Percentiles rank a stretch among this genome's conserved stretches.
phyloP scores from a whole-genome alignment of 23 tunicate species.

The Aplidium turbinatum region DNA sequence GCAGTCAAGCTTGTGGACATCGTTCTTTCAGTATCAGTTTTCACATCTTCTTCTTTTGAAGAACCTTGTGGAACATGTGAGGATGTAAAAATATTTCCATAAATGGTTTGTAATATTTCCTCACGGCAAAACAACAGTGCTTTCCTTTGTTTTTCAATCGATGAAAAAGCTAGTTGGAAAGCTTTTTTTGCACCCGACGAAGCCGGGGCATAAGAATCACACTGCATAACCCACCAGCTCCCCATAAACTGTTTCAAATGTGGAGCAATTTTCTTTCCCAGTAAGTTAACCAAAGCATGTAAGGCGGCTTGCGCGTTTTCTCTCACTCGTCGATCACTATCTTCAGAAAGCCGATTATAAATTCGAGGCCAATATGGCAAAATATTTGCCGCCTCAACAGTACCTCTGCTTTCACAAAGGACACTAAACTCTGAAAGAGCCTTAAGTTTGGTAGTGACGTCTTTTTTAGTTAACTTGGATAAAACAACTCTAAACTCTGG shows the following conservation, averaged over 20 bases:
- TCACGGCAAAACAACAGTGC: slow-evolving; percentile 57
- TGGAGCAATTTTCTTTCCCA: slow-evolving; percentile 78
- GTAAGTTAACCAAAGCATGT: slow-evolving; percentile 19
- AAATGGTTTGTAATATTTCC: slow-evolving; percentile 55
- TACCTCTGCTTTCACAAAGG: slow-evolving; percentile 23
- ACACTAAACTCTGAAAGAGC: slow-evolving; percentile 59
- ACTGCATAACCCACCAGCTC: slow-evolving; percentile 73
- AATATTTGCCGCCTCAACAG: slow-evolving; percentile 14
- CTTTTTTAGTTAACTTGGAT: slow-evolving; percentile 77
- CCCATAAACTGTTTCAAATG: slow-evolving; percentile 75
- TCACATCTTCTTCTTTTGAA: slow-evolving; percentile 20
- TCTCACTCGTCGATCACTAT: slow-evolving; percentile 74
- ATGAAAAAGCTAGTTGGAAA: slow-evolving; percentile 60
- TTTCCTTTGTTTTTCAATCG: slow-evolving; percentile 51
- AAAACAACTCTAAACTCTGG: slow-evolving; percentile 68
- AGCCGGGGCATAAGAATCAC: slow-evolving; percentile 82
- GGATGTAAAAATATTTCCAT: slow-evolving; percentile 32
- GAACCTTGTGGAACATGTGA: neutral
- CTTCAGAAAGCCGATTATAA: slow-evolving; percentile 57
- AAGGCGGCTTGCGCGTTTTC: slow-evolving; percentile 59
- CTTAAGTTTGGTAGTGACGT: slow-evolving; percentile 84
- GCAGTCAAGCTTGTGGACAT: slow-evolving; percentile 56
- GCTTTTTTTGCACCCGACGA: slow-evolving; percentile 50
- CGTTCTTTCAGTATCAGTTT: slow-evolving; percentile 32
- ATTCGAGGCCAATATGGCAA: slow-evolving; percentile 84